phyloP scores from a whole-genome alignment of 2,113 vertebrate species.

The Bombycilla garrulus region DNA sequence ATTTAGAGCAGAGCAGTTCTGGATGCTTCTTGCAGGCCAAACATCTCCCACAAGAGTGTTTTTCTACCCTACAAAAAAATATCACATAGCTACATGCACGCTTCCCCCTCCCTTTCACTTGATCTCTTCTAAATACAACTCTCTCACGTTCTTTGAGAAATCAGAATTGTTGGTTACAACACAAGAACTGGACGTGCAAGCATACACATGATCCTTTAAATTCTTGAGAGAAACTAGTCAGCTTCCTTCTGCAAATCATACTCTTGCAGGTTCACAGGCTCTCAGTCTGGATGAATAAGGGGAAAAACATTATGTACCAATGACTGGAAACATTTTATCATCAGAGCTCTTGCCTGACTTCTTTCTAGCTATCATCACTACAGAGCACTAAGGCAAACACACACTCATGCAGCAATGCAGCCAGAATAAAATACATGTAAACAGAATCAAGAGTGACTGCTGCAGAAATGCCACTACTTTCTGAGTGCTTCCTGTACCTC shows the following conservation, averaged over 20 bases:
- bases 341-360: not conserved
- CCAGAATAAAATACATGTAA: not conserved
- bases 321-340: not conserved
- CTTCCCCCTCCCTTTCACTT: not conserved
- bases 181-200: not conserved
- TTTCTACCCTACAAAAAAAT: not conserved
- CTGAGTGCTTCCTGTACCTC: not conserved
- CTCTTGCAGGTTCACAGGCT: accelerated
- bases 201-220: not conserved
- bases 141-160: not conserved
- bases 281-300: not conserved
- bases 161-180: not conserved
- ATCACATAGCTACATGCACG: accelerated
- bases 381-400: accelerated
- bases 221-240: not conserved
- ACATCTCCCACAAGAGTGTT: not conserved
- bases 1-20: not conserved
- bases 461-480: not conserved
- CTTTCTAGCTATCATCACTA: not conserved
- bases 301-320: not conserved
- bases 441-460: not conserved
- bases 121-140: not conserved
- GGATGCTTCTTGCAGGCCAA: not conserved
- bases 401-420: not conserved
- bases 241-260: not conserved